These are phyloP conservation scores for Leptopterna dolabrata DNA, from an alignment of 2,888 invertebrate genomes.

Conservation along the genomic window DNA sequence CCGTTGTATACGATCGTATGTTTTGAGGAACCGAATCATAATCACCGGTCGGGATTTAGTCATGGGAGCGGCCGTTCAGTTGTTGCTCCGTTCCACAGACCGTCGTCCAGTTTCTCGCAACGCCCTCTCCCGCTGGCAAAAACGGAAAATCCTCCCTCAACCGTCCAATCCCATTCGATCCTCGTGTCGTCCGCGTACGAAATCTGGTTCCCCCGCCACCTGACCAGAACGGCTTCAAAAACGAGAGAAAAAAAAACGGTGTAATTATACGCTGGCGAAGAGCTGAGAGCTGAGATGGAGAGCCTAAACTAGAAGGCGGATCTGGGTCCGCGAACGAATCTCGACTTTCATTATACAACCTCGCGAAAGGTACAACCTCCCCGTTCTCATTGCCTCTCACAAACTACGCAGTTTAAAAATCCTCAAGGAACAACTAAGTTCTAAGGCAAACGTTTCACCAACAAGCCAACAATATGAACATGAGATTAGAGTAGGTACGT, in stretches of 20 bases:
- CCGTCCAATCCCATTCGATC: background rate
- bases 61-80: background rate
- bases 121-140: background rate
- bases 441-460: no score
- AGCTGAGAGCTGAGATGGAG: background rate
- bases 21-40: background rate
- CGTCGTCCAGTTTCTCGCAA: background rate
- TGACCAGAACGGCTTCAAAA: background rate
- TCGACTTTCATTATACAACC: background rate
- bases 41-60: background rate
- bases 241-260: background rate
- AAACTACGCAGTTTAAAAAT: background rate
- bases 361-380: background rate
- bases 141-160: background rate
- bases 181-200: background rate
- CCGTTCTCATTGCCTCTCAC: background rate
- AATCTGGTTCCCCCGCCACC: background rate
- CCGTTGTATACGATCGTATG: no score
- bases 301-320: background rate
- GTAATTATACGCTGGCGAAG: background rate
- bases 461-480: no score
- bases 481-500: no score
- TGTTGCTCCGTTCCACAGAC: background rate
- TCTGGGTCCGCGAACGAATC: slow-evolving; percentile 11
- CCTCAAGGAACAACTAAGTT: no score